Conservation (phyloP, 2,888 invertebrate genomes). For the Drosophila demipolita region DNA sequence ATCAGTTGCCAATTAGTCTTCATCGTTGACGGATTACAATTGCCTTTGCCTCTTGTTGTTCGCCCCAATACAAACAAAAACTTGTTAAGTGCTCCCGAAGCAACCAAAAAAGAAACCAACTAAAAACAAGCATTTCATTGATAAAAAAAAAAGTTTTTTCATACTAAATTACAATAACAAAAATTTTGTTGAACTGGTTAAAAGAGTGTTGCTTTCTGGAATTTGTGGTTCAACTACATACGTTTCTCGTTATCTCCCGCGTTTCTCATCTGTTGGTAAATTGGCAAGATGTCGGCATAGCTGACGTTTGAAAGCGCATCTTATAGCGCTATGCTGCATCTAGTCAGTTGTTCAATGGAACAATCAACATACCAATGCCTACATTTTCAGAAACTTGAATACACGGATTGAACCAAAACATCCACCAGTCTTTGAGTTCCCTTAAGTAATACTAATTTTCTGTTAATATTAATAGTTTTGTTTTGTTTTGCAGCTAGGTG, state of each 20-base stretch:
- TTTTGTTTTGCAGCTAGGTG: constrained; percentile 18
- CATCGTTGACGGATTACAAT: constrained; percentile 81
- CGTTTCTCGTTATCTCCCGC: constrained; percentile 13
- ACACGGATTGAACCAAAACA: no score
- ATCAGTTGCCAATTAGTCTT: constrained; percentile 85
- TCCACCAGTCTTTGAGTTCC: background rate
- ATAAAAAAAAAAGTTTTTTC: constrained; percentile 58
- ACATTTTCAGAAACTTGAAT: background rate
- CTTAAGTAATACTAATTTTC: background rate
- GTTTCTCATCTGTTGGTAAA: constrained; percentile 80
- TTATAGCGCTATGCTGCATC: constrained; percentile 85
- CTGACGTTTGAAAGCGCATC: constrained; percentile 82
- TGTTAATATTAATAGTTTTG: background rate
- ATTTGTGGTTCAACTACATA: constrained; percentile 19
- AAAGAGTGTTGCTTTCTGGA: constrained; percentile 20
- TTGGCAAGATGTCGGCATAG: constrained; percentile 86
- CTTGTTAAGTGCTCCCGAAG: constrained; percentile 68
- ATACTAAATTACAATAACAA: constrained; percentile 43
- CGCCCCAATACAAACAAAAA: constrained; percentile 76
- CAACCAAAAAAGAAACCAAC: constrained; percentile 7
- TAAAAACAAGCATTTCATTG: constrained; percentile 71
- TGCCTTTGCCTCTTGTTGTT: constrained; percentile 60
- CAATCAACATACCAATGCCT: constrained; percentile 61
- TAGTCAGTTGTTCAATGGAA: constrained; percentile 85
- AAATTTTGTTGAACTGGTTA: constrained; percentile 9